These are phyloP conservation scores for Periphyllus acericola DNA, from an alignment of 2,888 invertebrate genomes.

Conservation along the genomic window DNA sequence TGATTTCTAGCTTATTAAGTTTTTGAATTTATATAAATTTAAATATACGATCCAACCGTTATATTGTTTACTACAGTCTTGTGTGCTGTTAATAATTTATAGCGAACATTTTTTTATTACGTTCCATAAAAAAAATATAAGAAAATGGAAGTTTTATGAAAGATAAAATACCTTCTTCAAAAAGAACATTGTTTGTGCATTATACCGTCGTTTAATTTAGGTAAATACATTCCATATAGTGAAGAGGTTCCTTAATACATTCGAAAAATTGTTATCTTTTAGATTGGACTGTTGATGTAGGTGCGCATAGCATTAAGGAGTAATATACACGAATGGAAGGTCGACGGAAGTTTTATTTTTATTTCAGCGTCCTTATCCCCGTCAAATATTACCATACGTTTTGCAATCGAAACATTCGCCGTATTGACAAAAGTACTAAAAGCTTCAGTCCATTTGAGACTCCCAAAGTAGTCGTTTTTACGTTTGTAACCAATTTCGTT, in stretches of 20 bases:
- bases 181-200: conserved; percentile 30
- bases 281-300: conserved; percentile 18
- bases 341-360: conserved; percentile 14
- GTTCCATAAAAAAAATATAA: conserved; percentile 6
- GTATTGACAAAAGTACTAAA: conserved; percentile 38
- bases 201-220: conserved; percentile 15
- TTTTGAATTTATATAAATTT: conserved; percentile 11
- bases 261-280: background rate
- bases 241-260: background rate
- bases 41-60: conserved; percentile 9
- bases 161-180: conserved; percentile 32
- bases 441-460: conserved; percentile 28
- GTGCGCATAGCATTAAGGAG: background rate
- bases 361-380: background rate
- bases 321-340: background rate
- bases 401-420: conserved; percentile 33
- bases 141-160: conserved; percentile 32
- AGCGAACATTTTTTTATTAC: conserved; percentile 9
- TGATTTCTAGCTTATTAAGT: background rate
- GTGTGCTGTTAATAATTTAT: conserved; percentile 43
- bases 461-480: conserved; percentile 41
- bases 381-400: conserved; percentile 40
- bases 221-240: conserved; percentile 23
- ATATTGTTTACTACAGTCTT: conserved; percentile 24
- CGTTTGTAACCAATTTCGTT: conserved; percentile 47